A percentile compares a stretch with the other conserved stretches of the same genome.
These are phyloP conservation scores for Brachypalpus laphriformis DNA, from an alignment of 2,888 invertebrate species.

Conservation along the genomic window DNA sequence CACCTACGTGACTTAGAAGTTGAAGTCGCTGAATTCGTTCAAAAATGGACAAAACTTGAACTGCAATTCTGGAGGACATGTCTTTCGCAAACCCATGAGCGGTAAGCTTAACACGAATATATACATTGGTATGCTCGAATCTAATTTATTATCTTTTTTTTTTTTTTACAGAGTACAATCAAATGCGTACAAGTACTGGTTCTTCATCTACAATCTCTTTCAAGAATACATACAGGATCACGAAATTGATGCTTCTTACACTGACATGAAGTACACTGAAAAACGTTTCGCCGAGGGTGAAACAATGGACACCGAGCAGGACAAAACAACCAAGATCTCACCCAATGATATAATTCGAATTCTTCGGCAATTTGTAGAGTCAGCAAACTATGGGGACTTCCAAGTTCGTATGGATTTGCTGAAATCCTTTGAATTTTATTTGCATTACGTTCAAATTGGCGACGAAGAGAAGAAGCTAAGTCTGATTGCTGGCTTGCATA, in stretches of 20 bases:
- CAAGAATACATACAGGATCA: constrained; percentile 85
- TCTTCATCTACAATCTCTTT: constrained; percentile 90
- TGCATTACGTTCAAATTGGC: constrained; percentile 84
- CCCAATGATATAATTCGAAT: constrained; percentile 83
- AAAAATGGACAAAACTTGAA: constrained; percentile 95
- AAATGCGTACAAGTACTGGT: constrained; percentile 94
- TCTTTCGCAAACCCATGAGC: constrained; percentile 87
- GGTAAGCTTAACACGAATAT: constrained; percentile 80
- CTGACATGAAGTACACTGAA: constrained; percentile 77
- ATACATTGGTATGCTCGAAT: background rate
- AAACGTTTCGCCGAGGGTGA: constrained; percentile 79
- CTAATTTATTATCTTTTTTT: constrained; percentile 59
- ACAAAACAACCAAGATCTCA: constrained; percentile 76
- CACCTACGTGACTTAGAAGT: constrained; percentile 90
- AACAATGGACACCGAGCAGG: constrained; percentile 73
- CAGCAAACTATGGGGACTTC: constrained; percentile 93
- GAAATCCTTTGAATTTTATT: constrained; percentile 91
- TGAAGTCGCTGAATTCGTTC: constrained; percentile 90
- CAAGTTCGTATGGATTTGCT: constrained; percentile 90
- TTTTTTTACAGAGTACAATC: constrained; percentile 85
- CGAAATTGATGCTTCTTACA: constrained; percentile 76
- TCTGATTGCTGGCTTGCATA: constrained; percentile 89
- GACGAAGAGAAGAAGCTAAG: constrained; percentile 78
- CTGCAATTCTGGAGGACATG: constrained; percentile 94
- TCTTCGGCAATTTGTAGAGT: constrained; percentile 92